Conservation (phyloP, 2,888 invertebrate species). For the Hipparchia semele region DNA sequence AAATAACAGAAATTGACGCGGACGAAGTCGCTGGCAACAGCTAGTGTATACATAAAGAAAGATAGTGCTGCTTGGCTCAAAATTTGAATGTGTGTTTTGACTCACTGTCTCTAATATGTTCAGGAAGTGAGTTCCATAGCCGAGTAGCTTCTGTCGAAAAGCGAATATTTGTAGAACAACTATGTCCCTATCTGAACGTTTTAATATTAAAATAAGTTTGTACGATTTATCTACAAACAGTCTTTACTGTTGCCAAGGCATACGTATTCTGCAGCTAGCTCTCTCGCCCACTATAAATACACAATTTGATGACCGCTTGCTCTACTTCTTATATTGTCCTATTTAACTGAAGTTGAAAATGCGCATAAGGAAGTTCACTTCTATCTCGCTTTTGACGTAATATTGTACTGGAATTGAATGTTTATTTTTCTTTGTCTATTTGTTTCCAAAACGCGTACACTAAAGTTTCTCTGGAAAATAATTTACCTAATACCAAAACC, state of each 20-base stretch:
- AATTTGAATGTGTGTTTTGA: too few relatives aligned
- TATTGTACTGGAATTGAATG: neutral
- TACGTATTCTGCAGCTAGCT: neutral
- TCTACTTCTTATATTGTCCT: slow-evolving; percentile 9
- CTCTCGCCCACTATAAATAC: slow-evolving; percentile 4
- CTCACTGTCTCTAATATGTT: too few relatives aligned
- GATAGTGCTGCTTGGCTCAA: too few relatives aligned
- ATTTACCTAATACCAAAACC: slow-evolving; percentile 15
- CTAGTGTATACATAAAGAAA: too few relatives aligned
- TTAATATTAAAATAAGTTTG: too few relatives aligned
- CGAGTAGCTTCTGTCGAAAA: too few relatives aligned
- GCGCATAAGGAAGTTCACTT: slow-evolving; percentile 9
- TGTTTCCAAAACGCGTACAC: neutral
- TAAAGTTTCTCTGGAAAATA: neutral
- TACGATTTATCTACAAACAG: neutral
- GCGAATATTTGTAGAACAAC: too few relatives aligned
- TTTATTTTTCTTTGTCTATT: too few relatives aligned
- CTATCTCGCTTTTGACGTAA: slow-evolving; percentile 1
- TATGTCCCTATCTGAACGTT: too few relatives aligned
- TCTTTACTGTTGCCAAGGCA: neutral
- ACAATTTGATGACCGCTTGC: slow-evolving; percentile 14
- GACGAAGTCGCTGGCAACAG: too few relatives aligned
- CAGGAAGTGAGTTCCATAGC: too few relatives aligned
- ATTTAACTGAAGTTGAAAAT: slow-evolving; percentile 3
- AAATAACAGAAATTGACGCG: too few relatives aligned